Conservation (phyloP, 2,113 vertebrate species). For the Periophthalmus modestus region DNA sequence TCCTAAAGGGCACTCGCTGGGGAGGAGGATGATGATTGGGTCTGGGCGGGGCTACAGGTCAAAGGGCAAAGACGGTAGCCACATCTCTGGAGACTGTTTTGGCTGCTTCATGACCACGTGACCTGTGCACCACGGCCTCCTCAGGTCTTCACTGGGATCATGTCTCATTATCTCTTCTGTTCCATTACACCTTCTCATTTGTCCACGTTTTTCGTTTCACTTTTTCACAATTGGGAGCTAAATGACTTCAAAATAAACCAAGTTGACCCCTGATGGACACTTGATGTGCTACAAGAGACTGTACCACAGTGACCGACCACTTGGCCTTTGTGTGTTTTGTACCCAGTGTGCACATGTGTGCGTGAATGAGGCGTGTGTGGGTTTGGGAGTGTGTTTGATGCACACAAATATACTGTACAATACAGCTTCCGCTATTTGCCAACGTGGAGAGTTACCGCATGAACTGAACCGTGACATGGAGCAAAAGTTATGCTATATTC, state of each 20-base stretch:
- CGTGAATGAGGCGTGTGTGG: conserved; percentile 51
- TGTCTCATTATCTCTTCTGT: conserved; percentile 55
- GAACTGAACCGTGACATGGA: conserved; percentile 76
- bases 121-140: conserved; percentile 45
- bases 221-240: conserved; percentile 47
- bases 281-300: conserved; percentile 53
- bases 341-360: conserved; percentile 36
- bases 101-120: conserved; percentile 37
- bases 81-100: conserved; percentile 48
- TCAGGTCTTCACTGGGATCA: conserved; percentile 50
- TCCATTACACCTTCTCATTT: conserved; percentile 48
- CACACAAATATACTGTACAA: conserved; percentile 80
- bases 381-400: conserved; percentile 58
- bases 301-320: conserved; percentile 63
- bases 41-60: conserved; percentile 44
- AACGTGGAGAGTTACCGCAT: conserved; percentile 76
- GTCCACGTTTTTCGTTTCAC: conserved; percentile 32
- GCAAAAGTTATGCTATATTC: conserved; percentile 77
- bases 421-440: conserved; percentile 75
- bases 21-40: conserved; percentile 44
- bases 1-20: conserved; percentile 75
- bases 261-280: conserved; percentile 49
- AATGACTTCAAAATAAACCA: conserved; percentile 58
- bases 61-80: conserved; percentile 38
- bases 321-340: conserved; percentile 68